Evolutionary conservation across 2,888 invertebrate species (phyloP), one percentile per base, ranked within the genome.

Genomic region (Hemicrepidius hirtus): DNA sequence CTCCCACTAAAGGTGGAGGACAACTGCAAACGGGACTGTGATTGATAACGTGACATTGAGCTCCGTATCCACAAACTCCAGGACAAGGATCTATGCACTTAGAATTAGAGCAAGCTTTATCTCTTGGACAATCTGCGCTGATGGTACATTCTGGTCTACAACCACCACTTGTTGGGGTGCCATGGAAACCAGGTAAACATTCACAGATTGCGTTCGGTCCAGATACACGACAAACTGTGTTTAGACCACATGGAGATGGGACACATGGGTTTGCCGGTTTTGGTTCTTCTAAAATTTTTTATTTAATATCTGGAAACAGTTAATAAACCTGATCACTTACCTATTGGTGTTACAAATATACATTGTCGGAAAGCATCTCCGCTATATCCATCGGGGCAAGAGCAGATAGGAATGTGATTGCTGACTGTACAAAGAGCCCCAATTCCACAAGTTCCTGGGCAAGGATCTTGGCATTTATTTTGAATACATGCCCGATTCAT

Each of bases 1-100:
- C 93, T 16, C 96, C 96, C n/a, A 91, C 89, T 80, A 89, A 90
- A 66, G 90, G 90, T 71, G 87, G 88, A 71, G 92, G 92, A 82
- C 97, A 97, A 77, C 91, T 92, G 83, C 97, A 97, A 60, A 95
- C 92, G 0, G 97, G 95, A 83, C 93, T 94, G 84, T 97, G 97
- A 82, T 95, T 94, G 75, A 95, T 91, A 0, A 94, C 92, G 80
- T 91, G 90, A 82, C 97, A 97, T 77, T 91, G 87, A 0, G 97
- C 94, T 60, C 90, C 90, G 77, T 92, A 88, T 72, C 96, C 95
- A 77, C 96, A 96, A 10, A 93, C 91, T 40, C 95, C 94, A 16
- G 90, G 90, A 79, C 96, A 96, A 40, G 95, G 95, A 81, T 96
- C 92, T 4, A 91, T 87, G 81, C 96, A 96, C 85, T 92, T 95